Evolutionary conservation across 23 tunicate genomes (phyloP).

Genomic region (Trididemnum miniatum): DNA sequence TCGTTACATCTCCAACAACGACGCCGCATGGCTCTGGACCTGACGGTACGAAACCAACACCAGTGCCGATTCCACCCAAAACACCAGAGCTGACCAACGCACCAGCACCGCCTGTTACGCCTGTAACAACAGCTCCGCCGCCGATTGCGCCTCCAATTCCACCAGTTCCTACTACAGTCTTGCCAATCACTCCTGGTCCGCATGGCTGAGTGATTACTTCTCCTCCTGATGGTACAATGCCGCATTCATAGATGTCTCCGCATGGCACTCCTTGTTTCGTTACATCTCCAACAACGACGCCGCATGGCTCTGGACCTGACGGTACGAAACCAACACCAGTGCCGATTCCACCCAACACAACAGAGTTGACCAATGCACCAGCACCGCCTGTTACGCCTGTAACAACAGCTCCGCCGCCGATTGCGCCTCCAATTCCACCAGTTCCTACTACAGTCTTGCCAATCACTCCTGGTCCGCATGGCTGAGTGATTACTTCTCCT

Average conservation of each 20-base stretch:
- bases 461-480: constrained; percentile 1
- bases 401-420: constrained; percentile 15
- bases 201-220: not conserved
- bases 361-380: not conserved
- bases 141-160: not conserved
- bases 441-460: not conserved
- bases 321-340: not conserved
- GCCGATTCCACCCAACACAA: not conserved
- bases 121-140: constrained; percentile 10
- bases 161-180: not conserved
- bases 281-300: not conserved
- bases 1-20: not conserved
- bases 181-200: constrained; percentile 4
- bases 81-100: constrained; percentile 3
- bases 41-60: not conserved
- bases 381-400: constrained; percentile 10
- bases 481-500: not conserved
- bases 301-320: not conserved
- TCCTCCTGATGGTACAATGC: not conserved
- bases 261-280: not conserved
- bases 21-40: constrained; percentile 1
- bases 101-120: constrained; percentile 8
- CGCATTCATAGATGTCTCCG: constrained; percentile 1
- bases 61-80: not conserved
- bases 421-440: not conserved